Evolutionary conservation across 2,888 invertebrate species (phyloP).

Genomic region (Limenitis camilla): DNA sequence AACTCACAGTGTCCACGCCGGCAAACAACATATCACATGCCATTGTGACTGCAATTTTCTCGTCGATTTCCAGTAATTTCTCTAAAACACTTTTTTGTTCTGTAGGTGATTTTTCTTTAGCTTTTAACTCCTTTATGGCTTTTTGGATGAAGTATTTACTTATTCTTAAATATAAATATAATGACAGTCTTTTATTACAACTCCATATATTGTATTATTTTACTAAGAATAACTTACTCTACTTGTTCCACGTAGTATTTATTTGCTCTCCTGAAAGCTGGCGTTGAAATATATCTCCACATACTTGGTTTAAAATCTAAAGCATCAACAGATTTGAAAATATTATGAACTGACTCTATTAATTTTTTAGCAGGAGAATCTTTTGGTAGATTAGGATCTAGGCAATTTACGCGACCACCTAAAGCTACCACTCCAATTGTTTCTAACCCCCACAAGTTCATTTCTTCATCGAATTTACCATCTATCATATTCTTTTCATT

Average conservation of each 20-base stretch:
- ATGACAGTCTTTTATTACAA: not conserved
- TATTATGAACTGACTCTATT: slow-evolving; percentile 44
- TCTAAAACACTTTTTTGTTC: slow-evolving; percentile 74
- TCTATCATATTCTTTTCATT: slow-evolving; percentile 71
- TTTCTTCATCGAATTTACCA: slow-evolving; percentile 66
- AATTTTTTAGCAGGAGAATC: slow-evolving; percentile 42
- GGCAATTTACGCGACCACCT: slow-evolving; percentile 48
- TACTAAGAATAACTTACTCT: slow-evolving; percentile 30
- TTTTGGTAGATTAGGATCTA: slow-evolving; percentile 40
- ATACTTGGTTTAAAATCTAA: slow-evolving; percentile 49
- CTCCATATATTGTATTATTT: not conserved
- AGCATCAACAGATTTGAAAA: slow-evolving; percentile 34
- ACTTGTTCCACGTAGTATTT: slow-evolving; percentile 46
- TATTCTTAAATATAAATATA: slow-evolving; percentile 3
- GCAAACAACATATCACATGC: slow-evolving; percentile 79
- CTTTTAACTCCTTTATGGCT: slow-evolving; percentile 30
- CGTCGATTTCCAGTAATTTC: slow-evolving; percentile 74
- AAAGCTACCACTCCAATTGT: slow-evolving; percentile 55
- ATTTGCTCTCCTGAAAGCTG: slow-evolving; percentile 45
- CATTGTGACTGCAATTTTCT: slow-evolving; percentile 76
- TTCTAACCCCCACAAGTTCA: slow-evolving; percentile 78
- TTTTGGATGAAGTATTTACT: slow-evolving; percentile 13
- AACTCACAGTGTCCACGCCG: slow-evolving; percentile 79
- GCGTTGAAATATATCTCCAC: slow-evolving; percentile 45
- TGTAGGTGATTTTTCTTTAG: slow-evolving; percentile 24